phyloP scores from a whole-genome alignment of 2,113 vertebrate genomes.

The Ophthalmolycus amberensis region DNA sequence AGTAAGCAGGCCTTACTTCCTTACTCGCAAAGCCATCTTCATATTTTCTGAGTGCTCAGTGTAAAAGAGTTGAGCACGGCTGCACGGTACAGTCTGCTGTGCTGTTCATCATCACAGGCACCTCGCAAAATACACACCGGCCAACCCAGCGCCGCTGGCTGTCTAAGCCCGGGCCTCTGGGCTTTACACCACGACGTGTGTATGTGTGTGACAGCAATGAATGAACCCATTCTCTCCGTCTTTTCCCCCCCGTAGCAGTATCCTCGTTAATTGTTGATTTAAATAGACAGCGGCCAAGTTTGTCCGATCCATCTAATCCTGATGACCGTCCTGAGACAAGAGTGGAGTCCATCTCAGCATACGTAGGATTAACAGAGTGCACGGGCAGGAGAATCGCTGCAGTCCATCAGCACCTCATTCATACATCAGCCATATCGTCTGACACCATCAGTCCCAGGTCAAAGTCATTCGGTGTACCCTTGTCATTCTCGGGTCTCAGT shows the following conservation, averaged over 20 bases:
- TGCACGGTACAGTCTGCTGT: conserved; percentile 48
- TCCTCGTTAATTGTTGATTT: conserved; percentile 52
- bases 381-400: conserved; percentile 26
- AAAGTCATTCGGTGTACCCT: conserved; percentile 40
- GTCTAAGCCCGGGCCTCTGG: conserved; percentile 26
- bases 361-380: conserved; percentile 11
- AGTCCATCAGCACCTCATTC: conserved; percentile 62
- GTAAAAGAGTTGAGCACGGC: conserved; percentile 39
- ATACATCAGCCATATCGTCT: conserved; percentile 41
- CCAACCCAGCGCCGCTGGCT: conserved; percentile 32
- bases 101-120: conserved; percentile 77
- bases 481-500: conserved; percentile 35
- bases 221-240: conserved; percentile 18
- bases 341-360: conserved; percentile 30
- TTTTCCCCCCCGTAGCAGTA: not conserved
- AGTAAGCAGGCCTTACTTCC: conserved; percentile 33
- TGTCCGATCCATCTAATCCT: conserved; percentile 16
- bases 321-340: not conserved
- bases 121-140: conserved; percentile 72
- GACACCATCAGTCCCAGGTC: conserved; percentile 43
- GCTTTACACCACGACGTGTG: conserved; percentile 31
- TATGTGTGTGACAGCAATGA: conserved; percentile 22
- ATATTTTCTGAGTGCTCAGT: conserved; percentile 49
- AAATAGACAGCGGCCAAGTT: conserved; percentile 19
- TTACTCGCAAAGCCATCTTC: conserved; percentile 49